Conservation (phyloP, 2,797 vertebrate species). For the Tamandua tetradactyla region DNA sequence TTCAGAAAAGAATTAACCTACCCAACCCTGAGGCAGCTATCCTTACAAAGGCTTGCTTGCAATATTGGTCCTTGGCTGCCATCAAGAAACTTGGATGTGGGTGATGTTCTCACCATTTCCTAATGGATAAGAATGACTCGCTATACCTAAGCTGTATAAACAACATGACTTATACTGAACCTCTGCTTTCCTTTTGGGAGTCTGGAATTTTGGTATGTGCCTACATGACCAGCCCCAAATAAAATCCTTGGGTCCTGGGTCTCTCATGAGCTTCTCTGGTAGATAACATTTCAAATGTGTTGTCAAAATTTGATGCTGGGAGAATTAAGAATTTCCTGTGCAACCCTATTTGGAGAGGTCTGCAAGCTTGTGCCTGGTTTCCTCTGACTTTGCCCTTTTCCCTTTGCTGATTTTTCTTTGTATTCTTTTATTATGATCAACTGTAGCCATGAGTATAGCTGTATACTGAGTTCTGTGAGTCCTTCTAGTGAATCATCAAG, state of each 20-base stretch:
- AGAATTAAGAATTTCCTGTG: rapidly evolving
- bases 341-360: rapidly evolving
- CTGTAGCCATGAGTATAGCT: not conserved
- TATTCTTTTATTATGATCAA: not conserved
- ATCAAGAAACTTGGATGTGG: not conserved
- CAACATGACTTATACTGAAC: too few species aligned
- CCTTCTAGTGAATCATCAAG: not conserved
- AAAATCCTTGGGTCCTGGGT: too few species aligned
- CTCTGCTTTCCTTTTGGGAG: not conserved
- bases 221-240: not conserved
- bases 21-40: not conserved
- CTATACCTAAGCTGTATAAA: not conserved
- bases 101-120: not conserved
- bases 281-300: rapidly evolving
- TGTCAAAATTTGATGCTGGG: rapidly evolving
- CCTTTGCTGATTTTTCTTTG: not conserved
- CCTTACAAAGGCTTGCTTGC: not conserved
- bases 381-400: not conserved
- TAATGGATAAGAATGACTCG: not conserved
- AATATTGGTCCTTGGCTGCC: not conserved
- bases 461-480: not conserved
- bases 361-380: not conserved
- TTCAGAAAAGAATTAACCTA: not conserved
- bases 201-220: not conserved
- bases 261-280: not conserved